phyloP scores from a whole-genome alignment of 2,113 vertebrate species.

The Natator depressus region DNA sequence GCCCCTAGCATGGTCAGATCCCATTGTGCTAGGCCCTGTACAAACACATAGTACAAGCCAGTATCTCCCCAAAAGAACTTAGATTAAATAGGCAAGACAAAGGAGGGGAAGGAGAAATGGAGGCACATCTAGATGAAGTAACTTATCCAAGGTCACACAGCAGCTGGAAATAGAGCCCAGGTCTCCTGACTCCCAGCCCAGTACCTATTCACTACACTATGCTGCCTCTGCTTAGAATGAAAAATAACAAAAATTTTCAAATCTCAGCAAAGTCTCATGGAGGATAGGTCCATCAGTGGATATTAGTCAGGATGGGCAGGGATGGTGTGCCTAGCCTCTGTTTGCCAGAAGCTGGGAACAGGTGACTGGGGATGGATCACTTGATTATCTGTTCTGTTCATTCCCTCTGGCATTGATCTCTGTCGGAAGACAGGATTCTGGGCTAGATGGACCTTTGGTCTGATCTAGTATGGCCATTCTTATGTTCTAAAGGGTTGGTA shows the following conservation, averaged over 20 bases:
- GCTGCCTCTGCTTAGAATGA: slow-evolving; percentile 2
- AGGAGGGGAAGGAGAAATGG: not conserved
- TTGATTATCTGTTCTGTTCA: too few species aligned
- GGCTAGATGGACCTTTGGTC: too few species aligned
- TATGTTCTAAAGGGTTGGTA: not conserved
- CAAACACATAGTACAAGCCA: not conserved
- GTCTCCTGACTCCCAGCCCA: not conserved
- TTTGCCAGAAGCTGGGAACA: too few species aligned
- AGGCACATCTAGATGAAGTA: not conserved
- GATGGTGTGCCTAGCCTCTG: too few species aligned
- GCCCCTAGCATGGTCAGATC: not conserved
- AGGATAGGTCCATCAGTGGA: too few species aligned
- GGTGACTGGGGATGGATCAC: too few species aligned
- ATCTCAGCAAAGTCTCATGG: not conserved
- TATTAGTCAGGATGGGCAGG: too few species aligned
- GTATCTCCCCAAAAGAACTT: not conserved
- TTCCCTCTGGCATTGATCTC: too few species aligned
- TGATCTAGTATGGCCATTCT: too few species aligned
- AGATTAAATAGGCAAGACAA: not conserved
- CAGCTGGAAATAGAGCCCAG: not conserved
- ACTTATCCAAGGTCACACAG: not conserved
- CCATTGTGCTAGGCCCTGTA: not conserved
- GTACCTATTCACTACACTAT: fast-evolving
- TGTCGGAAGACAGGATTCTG: too few species aligned
- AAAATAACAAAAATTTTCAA: not conserved